Conservation (phyloP, 2,888 invertebrate species). For the Pterostichus niger region DNA sequence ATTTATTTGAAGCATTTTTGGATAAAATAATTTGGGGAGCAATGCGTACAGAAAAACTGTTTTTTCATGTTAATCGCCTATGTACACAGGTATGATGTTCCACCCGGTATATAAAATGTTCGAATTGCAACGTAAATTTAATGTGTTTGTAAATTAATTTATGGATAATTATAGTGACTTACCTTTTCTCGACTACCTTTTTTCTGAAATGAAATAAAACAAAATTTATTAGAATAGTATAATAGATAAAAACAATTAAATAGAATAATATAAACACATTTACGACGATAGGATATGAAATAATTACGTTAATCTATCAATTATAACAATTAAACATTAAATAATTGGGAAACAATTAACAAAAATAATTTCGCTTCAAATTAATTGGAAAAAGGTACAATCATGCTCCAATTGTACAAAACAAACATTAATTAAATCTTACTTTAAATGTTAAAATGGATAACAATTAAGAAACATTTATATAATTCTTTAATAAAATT, state of each 20-base stretch:
- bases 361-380: neutral
- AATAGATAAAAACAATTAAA: neutral
- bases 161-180: conserved; percentile 75
- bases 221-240: conserved; percentile 48
- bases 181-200: conserved; percentile 94
- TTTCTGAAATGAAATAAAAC: conserved; percentile 81
- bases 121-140: neutral
- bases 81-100: no score
- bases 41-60: no score
- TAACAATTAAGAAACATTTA: conserved; percentile 29
- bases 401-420: neutral
- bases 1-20: no score
- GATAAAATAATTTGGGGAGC: no score
- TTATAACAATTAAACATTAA: no score
- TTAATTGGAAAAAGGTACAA: neutral
- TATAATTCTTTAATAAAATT: neutral
- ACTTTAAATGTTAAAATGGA: conserved; percentile 1
- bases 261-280: neutral
- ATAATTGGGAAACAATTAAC: no score
- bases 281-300: no score
- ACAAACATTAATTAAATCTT: conserved; percentile 3
- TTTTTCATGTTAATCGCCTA: no score
- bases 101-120: neutral
- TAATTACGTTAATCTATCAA: no score
- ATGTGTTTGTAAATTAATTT: no score